phyloP scores from a whole-genome alignment of 2,797 vertebrate genomes.

The Chrysocyon brachyurus region DNA sequence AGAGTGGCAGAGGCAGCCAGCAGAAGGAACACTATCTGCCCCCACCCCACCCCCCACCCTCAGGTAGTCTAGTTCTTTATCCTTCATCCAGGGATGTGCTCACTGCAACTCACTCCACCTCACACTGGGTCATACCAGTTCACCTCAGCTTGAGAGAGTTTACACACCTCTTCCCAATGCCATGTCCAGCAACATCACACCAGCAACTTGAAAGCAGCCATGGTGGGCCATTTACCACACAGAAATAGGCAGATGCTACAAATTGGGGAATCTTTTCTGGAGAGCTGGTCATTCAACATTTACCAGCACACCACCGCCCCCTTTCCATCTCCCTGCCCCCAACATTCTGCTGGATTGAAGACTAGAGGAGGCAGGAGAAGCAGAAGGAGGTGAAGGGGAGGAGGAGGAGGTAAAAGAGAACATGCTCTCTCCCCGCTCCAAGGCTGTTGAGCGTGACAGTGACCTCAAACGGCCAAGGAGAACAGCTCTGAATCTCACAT shows the following conservation, averaged over 20 bases:
- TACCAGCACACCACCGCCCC: background rate
- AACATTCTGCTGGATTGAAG: background rate
- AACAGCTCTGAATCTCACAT: background rate
- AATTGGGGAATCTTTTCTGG: background rate
- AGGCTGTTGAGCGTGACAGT: background rate
- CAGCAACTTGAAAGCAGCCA: background rate
- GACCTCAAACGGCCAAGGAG: background rate
- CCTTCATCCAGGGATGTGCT: background rate
- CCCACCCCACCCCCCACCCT: too few relatives aligned
- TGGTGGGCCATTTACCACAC: accelerated
- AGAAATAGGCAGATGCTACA: background rate
- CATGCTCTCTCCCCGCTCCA: accelerated
- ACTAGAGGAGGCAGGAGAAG: background rate
- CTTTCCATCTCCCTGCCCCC: too few relatives aligned
- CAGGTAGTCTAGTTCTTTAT: too few relatives aligned
- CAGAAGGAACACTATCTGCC: background rate
- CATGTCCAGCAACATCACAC: accelerated
- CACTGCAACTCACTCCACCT: background rate
- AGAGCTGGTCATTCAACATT: background rate
- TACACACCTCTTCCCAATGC: background rate
- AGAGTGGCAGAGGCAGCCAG: background rate
- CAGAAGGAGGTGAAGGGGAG: background rate
- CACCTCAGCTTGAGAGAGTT: background rate
- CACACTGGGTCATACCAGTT: background rate
- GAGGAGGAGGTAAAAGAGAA: background rate